Conservation (phyloP, 2,797 vertebrate genomes). For the Enteromius unitaeniatus region DNA sequence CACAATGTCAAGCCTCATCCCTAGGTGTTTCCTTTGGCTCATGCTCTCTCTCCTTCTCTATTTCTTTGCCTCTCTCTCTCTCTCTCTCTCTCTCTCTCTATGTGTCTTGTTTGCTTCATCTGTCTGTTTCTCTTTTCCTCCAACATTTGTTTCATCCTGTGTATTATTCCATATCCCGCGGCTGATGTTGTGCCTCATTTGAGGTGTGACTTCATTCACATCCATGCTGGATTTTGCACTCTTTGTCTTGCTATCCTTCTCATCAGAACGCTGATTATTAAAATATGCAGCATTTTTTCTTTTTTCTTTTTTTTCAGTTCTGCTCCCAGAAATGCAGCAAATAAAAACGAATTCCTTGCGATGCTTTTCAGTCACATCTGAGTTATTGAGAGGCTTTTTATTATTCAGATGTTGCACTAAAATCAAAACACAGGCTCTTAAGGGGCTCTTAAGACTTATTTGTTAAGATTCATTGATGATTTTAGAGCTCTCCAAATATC, state of each 20-base stretch:
- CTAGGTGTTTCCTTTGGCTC: slow-evolving; percentile 58
- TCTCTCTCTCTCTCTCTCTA: slow-evolving; percentile 2
- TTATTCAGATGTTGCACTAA: slow-evolving; percentile 42
- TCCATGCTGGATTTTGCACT: slow-evolving; percentile 31
- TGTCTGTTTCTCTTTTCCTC: slow-evolving; percentile 36
- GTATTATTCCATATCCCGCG: slow-evolving; percentile 58
- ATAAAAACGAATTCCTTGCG: not conserved
- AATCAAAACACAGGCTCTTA: slow-evolving; percentile 45
- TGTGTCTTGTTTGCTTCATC: not conserved
- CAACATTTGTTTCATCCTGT: slow-evolving; percentile 49
- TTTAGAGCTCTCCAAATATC: slow-evolving; percentile 29
- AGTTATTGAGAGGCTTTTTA: slow-evolving; percentile 50
- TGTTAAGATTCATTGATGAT: slow-evolving; percentile 22
- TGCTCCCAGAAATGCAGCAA: slow-evolving; percentile 32
- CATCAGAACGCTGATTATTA: slow-evolving; percentile 28
- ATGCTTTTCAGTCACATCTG: slow-evolving; percentile 41
- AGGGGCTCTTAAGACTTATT: slow-evolving; percentile 16
- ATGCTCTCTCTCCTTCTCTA: slow-evolving; percentile 16
- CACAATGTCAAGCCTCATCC: slow-evolving; percentile 62
- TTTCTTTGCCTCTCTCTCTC: slow-evolving; percentile 13
- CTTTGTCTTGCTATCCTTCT: slow-evolving; percentile 8
- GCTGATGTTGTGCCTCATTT: slow-evolving; percentile 61
- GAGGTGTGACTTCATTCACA: slow-evolving; percentile 52
- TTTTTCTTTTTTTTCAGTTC: not conserved
- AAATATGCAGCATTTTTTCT: slow-evolving; percentile 26